Percentiles rank a stretch among this genome's conserved stretches.
Conservation (phyloP, 2,113 vertebrate genomes). For the Hypomesus transpacificus region DNA sequence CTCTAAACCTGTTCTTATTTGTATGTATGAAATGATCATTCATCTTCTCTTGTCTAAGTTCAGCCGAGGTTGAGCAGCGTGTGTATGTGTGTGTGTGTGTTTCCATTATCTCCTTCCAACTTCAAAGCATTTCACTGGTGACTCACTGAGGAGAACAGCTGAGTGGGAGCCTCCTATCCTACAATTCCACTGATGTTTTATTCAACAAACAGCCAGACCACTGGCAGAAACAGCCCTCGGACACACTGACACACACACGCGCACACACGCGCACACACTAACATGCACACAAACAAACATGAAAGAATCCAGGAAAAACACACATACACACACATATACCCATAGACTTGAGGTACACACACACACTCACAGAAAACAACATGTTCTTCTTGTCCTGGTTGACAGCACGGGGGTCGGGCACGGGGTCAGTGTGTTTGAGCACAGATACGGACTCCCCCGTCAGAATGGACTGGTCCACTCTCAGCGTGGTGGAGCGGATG, state of each 20-base stretch:
- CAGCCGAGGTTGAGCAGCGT: too few species aligned
- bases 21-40: too few species aligned
- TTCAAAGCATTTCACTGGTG: too few species aligned
- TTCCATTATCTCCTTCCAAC: too few species aligned
- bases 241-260: constrained; percentile 20
- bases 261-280: background rate
- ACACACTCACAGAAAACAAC: constrained; percentile 74
- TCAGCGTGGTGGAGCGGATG: constrained; percentile 88
- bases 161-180: constrained; percentile 7
- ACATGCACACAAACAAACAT: background rate
- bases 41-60: too few species aligned
- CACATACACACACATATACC: background rate
- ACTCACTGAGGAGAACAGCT: background rate
- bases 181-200: constrained; percentile 44
- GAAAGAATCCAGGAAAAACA: background rate
- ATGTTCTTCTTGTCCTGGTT: constrained; percentile 82
- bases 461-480: constrained; percentile 91
- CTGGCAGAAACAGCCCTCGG: background rate
- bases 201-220: constrained; percentile 26
- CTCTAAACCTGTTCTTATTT: too few species aligned
- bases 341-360: background rate
- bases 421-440: constrained; percentile 77
- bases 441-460: constrained; percentile 80
- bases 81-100: too few species aligned
- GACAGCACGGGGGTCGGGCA: constrained; percentile 74